Conservation (phyloP, 1,140 invertebrate species). For the Diabrotica undecimpunctata region DNA sequence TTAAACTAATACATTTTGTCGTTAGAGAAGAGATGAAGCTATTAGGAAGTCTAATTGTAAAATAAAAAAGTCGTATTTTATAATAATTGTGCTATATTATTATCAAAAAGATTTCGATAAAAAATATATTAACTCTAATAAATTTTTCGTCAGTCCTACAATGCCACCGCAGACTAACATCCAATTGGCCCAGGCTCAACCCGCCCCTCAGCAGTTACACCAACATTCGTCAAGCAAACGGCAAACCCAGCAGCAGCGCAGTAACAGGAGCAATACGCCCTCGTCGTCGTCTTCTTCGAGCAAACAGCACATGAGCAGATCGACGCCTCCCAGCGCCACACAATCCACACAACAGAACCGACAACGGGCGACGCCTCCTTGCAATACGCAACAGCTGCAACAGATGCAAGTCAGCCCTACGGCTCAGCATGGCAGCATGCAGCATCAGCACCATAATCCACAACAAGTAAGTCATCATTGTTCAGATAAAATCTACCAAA, state of each 20-base stretch:
- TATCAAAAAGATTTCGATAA: too few species aligned
- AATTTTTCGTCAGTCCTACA: constrained; percentile 27
- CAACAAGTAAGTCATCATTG: constrained; percentile 24
- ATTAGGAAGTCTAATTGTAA: too few species aligned
- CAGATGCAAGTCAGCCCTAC: constrained; percentile 42
- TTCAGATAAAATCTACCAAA: too few species aligned
- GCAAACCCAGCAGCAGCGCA: constrained; percentile 42
- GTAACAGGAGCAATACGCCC: constrained; percentile 41
- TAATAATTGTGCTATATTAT: too few species aligned
- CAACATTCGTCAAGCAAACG: constrained; percentile 38
- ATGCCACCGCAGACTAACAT: constrained; percentile 30
- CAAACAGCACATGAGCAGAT: constrained; percentile 41
- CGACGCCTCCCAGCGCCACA: constrained; percentile 38
- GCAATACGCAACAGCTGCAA: constrained; percentile 39
- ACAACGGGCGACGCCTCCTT: constrained; percentile 46
- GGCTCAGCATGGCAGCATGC: constrained; percentile 28
- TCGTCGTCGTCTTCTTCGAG: constrained; percentile 36
- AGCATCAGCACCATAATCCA: constrained; percentile 34
- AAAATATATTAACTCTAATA: too few species aligned
- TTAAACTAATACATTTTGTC: too few species aligned
- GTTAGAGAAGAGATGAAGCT: too few species aligned
- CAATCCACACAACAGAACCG: constrained; percentile 39
- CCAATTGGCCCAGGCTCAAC: constrained; percentile 33
- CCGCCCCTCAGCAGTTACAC: neutral
- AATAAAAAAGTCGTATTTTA: too few species aligned